Conservation (phyloP, 2,113 vertebrate species). For the Pionites leucogaster region DNA sequence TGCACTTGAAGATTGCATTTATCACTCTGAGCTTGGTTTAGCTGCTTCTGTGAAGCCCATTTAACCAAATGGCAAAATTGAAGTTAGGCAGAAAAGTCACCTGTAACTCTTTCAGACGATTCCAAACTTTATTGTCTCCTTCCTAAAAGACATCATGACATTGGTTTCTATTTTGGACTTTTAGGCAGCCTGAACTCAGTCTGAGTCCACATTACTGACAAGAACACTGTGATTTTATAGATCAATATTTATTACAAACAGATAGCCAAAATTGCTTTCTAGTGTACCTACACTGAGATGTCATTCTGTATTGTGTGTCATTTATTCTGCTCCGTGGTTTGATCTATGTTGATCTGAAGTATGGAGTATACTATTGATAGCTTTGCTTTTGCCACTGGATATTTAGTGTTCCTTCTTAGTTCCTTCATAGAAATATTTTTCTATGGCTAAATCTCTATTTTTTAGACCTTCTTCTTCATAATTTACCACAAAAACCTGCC, state of each 20-base stretch:
- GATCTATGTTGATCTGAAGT: neutral
- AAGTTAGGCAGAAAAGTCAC: neutral
- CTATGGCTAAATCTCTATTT: neutral
- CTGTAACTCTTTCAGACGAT: neutral
- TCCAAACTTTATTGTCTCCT: neutral
- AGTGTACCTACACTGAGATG: rapidly evolving
- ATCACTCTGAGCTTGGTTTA: neutral
- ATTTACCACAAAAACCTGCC: neutral
- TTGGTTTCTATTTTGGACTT: neutral
- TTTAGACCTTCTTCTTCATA: neutral
- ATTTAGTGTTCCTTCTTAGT: neutral
- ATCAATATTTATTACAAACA: neutral
- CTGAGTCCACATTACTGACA: neutral
- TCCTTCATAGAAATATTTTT: neutral
- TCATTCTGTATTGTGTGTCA: neutral
- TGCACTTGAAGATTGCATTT: neutral
- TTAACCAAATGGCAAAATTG: neutral
- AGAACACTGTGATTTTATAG: neutral
- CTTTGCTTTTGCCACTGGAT: neutral
- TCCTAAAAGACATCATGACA: neutral
- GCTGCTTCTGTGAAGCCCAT: neutral
- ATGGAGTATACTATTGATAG: neutral
- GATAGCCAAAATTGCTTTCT: neutral
- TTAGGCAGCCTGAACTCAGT: neutral
- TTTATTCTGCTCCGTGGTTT: neutral